phyloP scores from a whole-genome alignment of 1,140 invertebrate genomes.

The Harpegnathos saltator region DNA sequence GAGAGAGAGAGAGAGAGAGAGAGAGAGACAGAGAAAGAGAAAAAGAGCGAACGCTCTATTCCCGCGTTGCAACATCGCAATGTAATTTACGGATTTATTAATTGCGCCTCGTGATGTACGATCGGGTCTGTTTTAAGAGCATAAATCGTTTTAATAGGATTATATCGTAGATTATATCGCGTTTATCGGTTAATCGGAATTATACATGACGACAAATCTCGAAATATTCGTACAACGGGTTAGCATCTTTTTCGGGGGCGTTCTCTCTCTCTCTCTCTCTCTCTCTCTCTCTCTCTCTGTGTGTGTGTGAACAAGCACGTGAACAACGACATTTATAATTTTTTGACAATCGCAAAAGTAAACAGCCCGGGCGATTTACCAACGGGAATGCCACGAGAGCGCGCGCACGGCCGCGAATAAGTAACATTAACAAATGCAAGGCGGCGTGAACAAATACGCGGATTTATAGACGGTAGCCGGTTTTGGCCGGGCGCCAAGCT shows the following conservation, averaged over 20 bases:
- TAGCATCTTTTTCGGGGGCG: background rate
- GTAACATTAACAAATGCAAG: conserved; percentile 44
- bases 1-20: too few species aligned
- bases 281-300: too few species aligned
- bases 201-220: background rate
- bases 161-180: background rate
- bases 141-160: conserved; percentile 28
- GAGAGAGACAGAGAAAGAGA: too few species aligned
- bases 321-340: conserved; percentile 1
- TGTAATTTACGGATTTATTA: conserved; percentile 48
- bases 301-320: too few species aligned
- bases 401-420: conserved; percentile 9
- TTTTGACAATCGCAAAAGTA: background rate
- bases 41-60: background rate
- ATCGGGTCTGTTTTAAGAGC: conserved; percentile 25
- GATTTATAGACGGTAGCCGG: conserved; percentile 39
- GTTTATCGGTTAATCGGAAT: conserved; percentile 32
- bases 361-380: background rate
- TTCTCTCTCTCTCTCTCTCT: background rate
- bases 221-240: conserved; percentile 1
- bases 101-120: conserved; percentile 38
- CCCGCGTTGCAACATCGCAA: conserved; percentile 5
- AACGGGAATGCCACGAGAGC: background rate
- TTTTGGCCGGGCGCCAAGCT: conserved; percentile 50
- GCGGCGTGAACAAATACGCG: conserved; percentile 34